Base-by-base conservation (phyloP, 2,797 vertebrate genomes). In the Ataeniobius toweri region DNA sequence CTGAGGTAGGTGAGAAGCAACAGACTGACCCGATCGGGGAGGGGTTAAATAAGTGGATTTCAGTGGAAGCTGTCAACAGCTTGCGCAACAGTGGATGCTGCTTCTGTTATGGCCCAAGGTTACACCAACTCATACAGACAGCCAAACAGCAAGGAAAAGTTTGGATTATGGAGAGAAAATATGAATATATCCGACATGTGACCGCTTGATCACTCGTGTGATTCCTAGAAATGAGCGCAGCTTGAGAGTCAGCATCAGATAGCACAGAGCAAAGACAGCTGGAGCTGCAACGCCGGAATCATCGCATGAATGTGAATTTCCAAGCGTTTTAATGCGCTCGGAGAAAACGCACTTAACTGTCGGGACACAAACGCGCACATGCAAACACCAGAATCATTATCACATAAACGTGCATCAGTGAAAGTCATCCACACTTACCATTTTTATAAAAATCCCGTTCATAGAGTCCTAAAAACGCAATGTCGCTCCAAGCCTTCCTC, bases 401-500 rank as follows among this genome's bases (percentile, higher is more conserved):
- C 55, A 46, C 8, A 41, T 56, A 80, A 46, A 13, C 75, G 56
- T 46, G 61, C 71, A 73, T 36, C 53, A 1, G 74, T 55, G 81
- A 75, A 83, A 77, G 81, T 84, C 86, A 83, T 56, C 36, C 68
- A 53, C 16, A 59, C 86, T 83, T 55, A 91, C 90, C 89, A 88
- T 86, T 53, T 46, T 46, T 67, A 26, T 6, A 20, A 48, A 69
- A 48, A 31, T 73, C 12, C 69, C 1, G 6, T 26, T 26, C 59
- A 18, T 80, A 75, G 82, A 80, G 85, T 91, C 85, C 86, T 55
- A 76, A 72, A 80, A 86, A 88, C 71, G 24, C 76, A 77, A 83
- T 72, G 78, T 55, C 77, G 80, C 69, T 79, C 83, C 83, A 88
- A 90, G 85, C 89, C 84, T 91, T 85, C 82, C 79, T 78, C 82